Evolutionary conservation across 2,797 vertebrate genomes (phyloP).

Genomic region (Eulemur coronatus): DNA sequence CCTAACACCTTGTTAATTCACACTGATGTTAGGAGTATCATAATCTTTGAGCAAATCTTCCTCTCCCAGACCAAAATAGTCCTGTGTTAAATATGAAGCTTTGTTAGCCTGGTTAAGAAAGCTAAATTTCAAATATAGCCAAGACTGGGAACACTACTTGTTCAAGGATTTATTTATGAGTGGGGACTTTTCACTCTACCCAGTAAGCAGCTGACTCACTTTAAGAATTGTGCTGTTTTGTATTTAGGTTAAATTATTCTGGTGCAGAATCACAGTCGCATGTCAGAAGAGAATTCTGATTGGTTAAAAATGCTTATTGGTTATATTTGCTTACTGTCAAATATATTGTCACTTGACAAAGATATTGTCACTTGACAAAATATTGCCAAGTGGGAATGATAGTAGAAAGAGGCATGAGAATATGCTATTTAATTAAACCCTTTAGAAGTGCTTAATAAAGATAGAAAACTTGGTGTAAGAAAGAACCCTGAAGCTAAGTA

Average conservation of each 20-base stretch:
- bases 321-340: conserved; percentile 4
- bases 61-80: neutral
- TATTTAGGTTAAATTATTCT: neutral
- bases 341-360: neutral
- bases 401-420: neutral
- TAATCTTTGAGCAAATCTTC: neutral
- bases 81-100: neutral
- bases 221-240: neutral
- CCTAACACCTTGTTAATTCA: neutral
- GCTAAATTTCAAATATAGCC: neutral
- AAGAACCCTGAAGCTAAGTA: neutral
- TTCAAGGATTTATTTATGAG: neutral
- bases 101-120: neutral
- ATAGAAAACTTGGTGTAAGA: neutral
- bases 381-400: neutral
- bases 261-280: neutral
- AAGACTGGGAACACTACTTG: neutral
- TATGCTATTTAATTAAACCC: neutral
- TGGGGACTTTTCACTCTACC: neutral
- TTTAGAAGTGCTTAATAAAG: neutral
- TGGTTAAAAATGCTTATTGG: neutral
- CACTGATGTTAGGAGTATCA: neutral
- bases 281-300: neutral
- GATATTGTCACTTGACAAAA: neutral
- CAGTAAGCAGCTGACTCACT: neutral